Conservation (phyloP, 1,140 invertebrate species). For the Philotrypesis tridentata region DNA sequence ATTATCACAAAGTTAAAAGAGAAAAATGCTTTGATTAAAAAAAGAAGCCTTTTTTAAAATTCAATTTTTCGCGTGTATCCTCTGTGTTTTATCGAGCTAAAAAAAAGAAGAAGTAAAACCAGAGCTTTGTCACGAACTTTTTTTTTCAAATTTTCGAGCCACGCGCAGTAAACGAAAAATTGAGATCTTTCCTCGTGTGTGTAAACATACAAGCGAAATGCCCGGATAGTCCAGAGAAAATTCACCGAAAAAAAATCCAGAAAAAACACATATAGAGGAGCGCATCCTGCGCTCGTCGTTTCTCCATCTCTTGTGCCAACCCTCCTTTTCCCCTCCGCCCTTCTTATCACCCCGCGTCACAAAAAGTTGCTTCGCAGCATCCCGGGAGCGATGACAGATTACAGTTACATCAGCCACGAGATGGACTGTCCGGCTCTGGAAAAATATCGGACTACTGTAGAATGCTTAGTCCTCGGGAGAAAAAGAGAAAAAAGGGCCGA, state of each 20-base stretch:
- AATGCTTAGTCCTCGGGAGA: neutral
- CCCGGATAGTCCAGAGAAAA: neutral
- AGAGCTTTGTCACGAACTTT: no score
- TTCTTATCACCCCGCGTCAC: neutral
- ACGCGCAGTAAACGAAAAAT: no score
- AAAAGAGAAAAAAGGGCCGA: neutral
- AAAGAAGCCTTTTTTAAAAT: no score
- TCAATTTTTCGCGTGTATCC: no score
- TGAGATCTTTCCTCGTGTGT: no score
- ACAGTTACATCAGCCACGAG: neutral
- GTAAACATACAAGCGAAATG: neutral
- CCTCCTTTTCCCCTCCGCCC: neutral
- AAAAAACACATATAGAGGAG: no score
- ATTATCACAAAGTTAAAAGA: no score
- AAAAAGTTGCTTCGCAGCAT: neutral
- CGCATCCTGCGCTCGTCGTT: no score
- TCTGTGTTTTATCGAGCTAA: no score
- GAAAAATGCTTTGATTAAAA: no score
- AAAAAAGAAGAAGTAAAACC: no score
- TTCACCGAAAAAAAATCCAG: neutral
- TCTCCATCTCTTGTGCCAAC: neutral
- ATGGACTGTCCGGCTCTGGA: neutral
- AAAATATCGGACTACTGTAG: neutral
- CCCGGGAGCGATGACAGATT: constrained; percentile 7
- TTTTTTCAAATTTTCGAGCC: no score